Evolutionary conservation across 2,888 invertebrate species (phyloP).

Genomic region (Noctuana brunneofusca): DNA sequence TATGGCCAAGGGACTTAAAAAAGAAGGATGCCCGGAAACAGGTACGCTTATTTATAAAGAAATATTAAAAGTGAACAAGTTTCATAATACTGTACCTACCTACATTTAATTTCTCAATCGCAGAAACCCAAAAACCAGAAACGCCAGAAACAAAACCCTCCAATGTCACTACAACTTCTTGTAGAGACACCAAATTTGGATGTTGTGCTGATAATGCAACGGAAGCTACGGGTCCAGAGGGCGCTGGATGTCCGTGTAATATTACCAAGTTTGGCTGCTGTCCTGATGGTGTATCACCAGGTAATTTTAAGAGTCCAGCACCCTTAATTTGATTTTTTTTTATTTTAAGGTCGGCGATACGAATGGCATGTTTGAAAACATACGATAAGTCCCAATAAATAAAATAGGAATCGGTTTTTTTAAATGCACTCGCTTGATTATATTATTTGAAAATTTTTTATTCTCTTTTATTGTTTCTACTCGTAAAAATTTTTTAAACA

Average conservation of each 20-base stretch:
- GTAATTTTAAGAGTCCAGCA: slow-evolving; percentile 53
- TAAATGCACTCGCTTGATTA: too few relatives aligned
- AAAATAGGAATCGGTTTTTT: too few relatives aligned
- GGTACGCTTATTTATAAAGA: slow-evolving; percentile 42
- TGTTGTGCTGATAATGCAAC: slow-evolving; percentile 89
- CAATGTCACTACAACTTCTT: too few relatives aligned
- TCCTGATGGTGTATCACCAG: slow-evolving; percentile 85
- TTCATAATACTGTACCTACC: background rate
- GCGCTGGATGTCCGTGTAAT: slow-evolving; percentile 85
- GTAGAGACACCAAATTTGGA: slow-evolving; percentile 84
- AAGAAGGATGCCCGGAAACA: slow-evolving; percentile 76
- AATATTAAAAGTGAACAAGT: background rate
- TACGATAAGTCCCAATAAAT: too few relatives aligned
- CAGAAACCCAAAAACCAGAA: slow-evolving; percentile 29
- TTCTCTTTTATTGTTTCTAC: too few relatives aligned
- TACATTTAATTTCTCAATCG: background rate
- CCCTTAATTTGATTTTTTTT: too few relatives aligned
- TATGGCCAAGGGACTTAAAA: slow-evolving; percentile 85
- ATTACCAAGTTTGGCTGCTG: slow-evolving; percentile 88
- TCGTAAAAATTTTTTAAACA: too few relatives aligned
- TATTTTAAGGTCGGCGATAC: too few relatives aligned
- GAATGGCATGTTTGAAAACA: too few relatives aligned
- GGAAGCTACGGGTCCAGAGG: slow-evolving; percentile 84
- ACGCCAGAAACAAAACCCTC: slow-evolving; percentile 36
- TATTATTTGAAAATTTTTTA: too few relatives aligned